Evolutionary conservation across 2,797 vertebrate genomes (phyloP), one percentile per base, ranked within the genome.

Genomic region (Melopsittacus undulatus): DNA sequence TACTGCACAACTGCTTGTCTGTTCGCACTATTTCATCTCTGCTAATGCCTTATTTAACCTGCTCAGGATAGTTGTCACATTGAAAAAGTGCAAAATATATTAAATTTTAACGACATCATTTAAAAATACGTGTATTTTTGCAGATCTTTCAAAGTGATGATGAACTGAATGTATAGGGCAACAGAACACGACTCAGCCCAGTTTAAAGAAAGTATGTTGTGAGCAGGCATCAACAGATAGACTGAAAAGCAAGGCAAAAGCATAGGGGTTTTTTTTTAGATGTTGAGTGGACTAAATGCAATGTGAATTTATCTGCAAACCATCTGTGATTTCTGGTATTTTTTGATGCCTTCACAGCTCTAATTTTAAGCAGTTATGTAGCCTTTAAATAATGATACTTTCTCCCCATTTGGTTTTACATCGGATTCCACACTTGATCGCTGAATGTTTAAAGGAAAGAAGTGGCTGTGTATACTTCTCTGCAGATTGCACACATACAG

Each of bases 321-420:
- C 98, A 98, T 98, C 98, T 98, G 98, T 96, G 97, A 89, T 97
- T 98, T 98, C 97, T 98, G 97, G 96, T 97, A 95, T 96, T 97
- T 96, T 96, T 97, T 95, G 80, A 87, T 97, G 97, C 95, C 95
- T 98, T 98, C 97, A 68, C 97, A 97, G 92, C 95, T 98, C 98
- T 98, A 98, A 98, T 98, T 98, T 98, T 98, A 98, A 98, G 97
- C 97, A 95, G 97, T 97, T 97, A 97, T 96, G 97, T 97, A 96
- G 96, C 96, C 97, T 98, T 98, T 97, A 97, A 98, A 98, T 98
- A 97, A 98, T 97, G 97, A 97, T 97, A 96, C 97, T 97, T 97
- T 97, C 96, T 96, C 96, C 96, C 94, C 73, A 40, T 97, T 97
- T 0, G 88, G 90, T 96, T 96, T 95, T 95, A 95, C 96, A 97